Conservation (phyloP, 1,140 invertebrate genomes). For the Orchestia grillus region DNA sequence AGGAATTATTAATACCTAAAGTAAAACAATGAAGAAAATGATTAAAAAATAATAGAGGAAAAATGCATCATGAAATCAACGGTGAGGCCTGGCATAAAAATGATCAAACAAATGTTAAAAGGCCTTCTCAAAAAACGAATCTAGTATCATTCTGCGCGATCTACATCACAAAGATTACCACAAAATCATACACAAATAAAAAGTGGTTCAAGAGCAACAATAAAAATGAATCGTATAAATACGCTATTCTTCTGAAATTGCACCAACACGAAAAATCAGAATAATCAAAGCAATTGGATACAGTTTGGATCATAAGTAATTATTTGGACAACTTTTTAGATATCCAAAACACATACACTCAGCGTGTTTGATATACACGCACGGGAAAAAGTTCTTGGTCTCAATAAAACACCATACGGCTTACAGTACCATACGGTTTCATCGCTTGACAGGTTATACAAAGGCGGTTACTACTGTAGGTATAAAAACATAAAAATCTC, state of each 20-base stretch:
- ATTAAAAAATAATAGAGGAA: neutral
- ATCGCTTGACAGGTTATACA: neutral
- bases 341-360: neutral
- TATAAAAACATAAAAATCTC: neutral
- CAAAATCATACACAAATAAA: neutral
- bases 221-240: neutral
- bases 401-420: neutral
- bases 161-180: neutral
- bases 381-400: neutral
- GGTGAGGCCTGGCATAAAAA: neutral
- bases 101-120: neutral
- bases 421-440: too few species aligned
- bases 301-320: neutral
- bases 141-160: too few species aligned
- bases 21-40: neutral
- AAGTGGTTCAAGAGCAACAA: neutral
- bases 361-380: neutral
- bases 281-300: neutral
- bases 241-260: neutral
- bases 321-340: neutral
- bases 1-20: neutral
- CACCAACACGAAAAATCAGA: too few species aligned
- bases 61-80: neutral
- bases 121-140: neutral
- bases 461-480: neutral